Base-by-base conservation (phyloP, 1,140 invertebrate species). In the Drosophila sulfurigaster region DNA sequence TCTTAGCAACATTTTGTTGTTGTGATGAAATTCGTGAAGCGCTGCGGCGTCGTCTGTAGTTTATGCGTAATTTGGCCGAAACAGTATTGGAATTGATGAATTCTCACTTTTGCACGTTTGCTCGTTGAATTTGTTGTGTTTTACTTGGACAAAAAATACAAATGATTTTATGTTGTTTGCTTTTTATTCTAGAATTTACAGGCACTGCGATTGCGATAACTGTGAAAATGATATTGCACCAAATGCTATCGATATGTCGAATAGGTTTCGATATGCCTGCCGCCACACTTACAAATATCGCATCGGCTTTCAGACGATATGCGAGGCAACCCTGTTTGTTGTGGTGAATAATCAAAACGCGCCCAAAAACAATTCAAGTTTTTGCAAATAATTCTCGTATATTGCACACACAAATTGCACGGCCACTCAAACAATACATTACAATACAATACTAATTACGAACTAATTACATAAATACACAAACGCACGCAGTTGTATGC, bases 1-100 rank as follows among this genome's bases (percentile, higher is more conserved):
- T 41, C 85, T 71, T 30, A 79, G 68, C 32, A 87, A 87, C 83
- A 88, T 88, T 51, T 67, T 88, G 43, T 73, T 81, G 32, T 73
- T 85, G 51, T 88, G 85, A 41, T 88, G 85, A 88, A 88, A 88
- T 88, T 62, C 64, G 35, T 52, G 11, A 10, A 51, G 0, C 5
- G 11, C 11, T 20, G 15, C 7, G 1, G 30, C 30, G 30, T 43
- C 5, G 16, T 30, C 41, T 41, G 35, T 46, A 57, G 38, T n/a
- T 69, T 51, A 10, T 45, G 49, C 28, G 20, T 1, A 49, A 25
- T 32, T 6, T 7, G 28, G 30, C 8, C 35, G 30, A 66, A 66
- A 43, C 7, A 20, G 3, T 5, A 46, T 45, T 30, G 5, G 7
- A 38, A 15, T 35, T 67, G 11, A 38, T 2, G 6, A 52, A 64